Evolutionary conservation across 1,140 invertebrate genomes (phyloP), one percentile per base, ranked within the genome.

Genomic region (Calephelis virginiensis): DNA sequence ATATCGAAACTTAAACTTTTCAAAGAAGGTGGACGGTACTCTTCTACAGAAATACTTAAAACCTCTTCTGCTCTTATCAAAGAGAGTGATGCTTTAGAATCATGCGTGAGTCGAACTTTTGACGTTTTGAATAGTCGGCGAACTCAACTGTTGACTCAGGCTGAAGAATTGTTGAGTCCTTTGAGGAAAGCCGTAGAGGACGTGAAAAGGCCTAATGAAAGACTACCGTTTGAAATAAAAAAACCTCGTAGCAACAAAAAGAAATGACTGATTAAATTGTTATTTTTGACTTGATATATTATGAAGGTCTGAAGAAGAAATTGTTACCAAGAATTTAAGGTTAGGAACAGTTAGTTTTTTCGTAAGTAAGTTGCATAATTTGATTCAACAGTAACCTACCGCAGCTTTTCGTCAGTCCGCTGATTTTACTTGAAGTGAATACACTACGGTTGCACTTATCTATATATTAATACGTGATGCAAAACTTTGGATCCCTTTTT

Each of bases 1-100:
- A 69, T 83, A 46, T 74, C 79, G 10, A 63, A 78, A 38, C 61
- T 90, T n/a, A 83, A 79, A 60, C 66, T 90, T 60, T 82, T 83
- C 38, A 64, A 60, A 62, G 83, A 90, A 76, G 85, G 81, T 43
- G 85, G 85, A 12, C 73, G 43, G 2, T 88, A 83, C 70, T 64
- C 84, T 5, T 72, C 79, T 4, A 10, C 61, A 4, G 87, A 90
- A 64, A 81, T 81, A 7, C 38, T 66, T 1, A 85, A 75, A 61
- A 66, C 81, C 0, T 77, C 70, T 67, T 45, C 67, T 9, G 69
- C 72, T 6, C 62, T 87, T 17, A 66, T 79, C 8, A 83, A 73
- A 66, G 76, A 65, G 0, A 68, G 77, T n/a, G 83, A 85, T n/a
- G 65, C 74, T 4, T 61, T 89, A 40, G 84, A 89, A 47, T 5